Evolutionary conservation across 2,113 vertebrate species (phyloP).

Genomic region (Brachionichthys hirsutus): DNA sequence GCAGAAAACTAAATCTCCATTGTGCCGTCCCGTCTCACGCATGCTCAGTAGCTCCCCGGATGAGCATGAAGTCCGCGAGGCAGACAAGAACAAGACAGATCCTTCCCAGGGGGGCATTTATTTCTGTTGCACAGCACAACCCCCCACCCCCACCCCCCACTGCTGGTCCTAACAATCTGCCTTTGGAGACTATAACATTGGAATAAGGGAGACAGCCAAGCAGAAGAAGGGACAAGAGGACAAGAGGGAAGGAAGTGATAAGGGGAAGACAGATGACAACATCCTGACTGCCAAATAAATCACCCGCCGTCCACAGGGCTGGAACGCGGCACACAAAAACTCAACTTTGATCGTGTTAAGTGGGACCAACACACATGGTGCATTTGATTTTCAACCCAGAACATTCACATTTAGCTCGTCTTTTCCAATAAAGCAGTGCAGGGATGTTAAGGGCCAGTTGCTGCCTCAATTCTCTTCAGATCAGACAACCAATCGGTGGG

Average conservation of each 20-base stretch:
- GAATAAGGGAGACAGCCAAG: constrained; percentile 38
- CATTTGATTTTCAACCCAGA: constrained; percentile 35
- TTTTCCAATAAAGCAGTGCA: constrained; percentile 42
- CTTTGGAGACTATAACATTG: constrained; percentile 46
- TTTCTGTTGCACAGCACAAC: constrained; percentile 59
- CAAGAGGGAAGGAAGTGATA: constrained; percentile 55
- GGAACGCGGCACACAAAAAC: constrained; percentile 11
- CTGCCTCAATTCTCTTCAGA: constrained; percentile 33
- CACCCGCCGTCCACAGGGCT: not conserved
- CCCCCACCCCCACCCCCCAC: too few relatives aligned
- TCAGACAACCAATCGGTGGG: constrained; percentile 35
- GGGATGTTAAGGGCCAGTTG: constrained; percentile 58
- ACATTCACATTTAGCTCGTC: constrained; percentile 29
- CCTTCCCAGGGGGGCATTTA: constrained; percentile 73
- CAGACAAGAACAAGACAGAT: constrained; percentile 71
- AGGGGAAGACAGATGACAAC: constrained; percentile 47
- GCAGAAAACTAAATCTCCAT: constrained; percentile 66
- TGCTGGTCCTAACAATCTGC: constrained; percentile 71
- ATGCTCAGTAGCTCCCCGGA: constrained; percentile 58
- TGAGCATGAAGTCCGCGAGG: constrained; percentile 37
- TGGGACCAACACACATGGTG: constrained; percentile 35
- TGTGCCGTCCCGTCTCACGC: constrained; percentile 48
- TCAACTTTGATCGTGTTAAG: constrained; percentile 44
- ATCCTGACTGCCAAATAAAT: constrained; percentile 41
- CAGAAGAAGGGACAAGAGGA: constrained; percentile 24